Evolutionary conservation across 2,888 invertebrate genomes (phyloP).

Genomic region (Drosophila algonquin): DNA sequence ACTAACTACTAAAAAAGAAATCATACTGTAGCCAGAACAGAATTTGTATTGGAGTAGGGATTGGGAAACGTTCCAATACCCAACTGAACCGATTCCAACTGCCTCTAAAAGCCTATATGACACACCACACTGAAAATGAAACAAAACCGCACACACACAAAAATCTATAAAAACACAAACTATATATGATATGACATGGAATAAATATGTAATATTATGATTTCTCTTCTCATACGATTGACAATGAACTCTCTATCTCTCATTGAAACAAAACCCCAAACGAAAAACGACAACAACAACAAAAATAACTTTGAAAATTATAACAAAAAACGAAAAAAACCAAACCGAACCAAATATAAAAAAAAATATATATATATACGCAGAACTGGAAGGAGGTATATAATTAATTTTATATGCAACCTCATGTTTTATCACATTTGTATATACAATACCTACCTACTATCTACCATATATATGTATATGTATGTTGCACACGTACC

Average conservation of each 20-base stretch:
- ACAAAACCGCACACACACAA: neutral
- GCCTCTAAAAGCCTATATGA: too few relatives aligned
- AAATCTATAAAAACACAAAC: constrained; percentile 11
- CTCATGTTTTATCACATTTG: constrained; percentile 64
- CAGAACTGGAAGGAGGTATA: constrained; percentile 84
- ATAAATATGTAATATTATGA: constrained; percentile 66
- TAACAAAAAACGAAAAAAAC: constrained; percentile 39
- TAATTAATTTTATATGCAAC: constrained; percentile 75
- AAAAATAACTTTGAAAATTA: constrained; percentile 27
- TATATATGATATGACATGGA: constrained; percentile 21
- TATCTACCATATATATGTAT: neutral
- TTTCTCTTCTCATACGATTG: constrained; percentile 77
- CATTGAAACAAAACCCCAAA: constrained; percentile 54
- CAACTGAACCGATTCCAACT: neutral
- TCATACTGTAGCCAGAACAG: neutral
- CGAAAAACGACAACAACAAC: constrained; percentile 33
- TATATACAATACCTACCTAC: constrained; percentile 40
- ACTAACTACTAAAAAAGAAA: neutral
- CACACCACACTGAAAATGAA: neutral
- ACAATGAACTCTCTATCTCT: constrained; percentile 47
- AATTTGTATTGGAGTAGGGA: neutral
- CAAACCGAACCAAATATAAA: constrained; percentile 36
- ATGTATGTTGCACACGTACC: constrained; percentile 55
- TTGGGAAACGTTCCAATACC: neutral
- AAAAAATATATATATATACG: constrained; percentile 53